A percentile compares a stretch with the other conserved stretches of the same genome.
These are phyloP conservation scores for Leistus spinibarbis DNA, from an alignment of 2,888 invertebrate genomes.

Conservation along the genomic window DNA sequence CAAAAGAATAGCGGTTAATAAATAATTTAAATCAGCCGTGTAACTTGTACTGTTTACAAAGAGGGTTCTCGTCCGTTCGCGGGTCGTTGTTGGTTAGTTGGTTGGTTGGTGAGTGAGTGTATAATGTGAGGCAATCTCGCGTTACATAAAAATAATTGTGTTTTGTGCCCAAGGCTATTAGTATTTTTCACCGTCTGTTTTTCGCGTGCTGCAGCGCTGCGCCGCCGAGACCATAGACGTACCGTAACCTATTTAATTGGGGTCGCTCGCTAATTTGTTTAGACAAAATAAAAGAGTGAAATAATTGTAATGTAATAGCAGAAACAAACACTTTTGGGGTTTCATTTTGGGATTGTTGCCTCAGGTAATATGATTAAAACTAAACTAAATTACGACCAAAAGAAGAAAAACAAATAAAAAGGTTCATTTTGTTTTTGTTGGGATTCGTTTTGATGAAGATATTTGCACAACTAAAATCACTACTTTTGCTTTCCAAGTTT, in stretches of 20 bases:
- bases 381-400: too few species aligned
- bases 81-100: too few species aligned
- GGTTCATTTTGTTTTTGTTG: too few species aligned
- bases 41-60: conserved; percentile 3
- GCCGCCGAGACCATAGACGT: neutral
- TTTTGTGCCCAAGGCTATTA: conserved; percentile 18
- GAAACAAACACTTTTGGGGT: neutral
- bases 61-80: too few species aligned
- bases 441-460: too few species aligned
- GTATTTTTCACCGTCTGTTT: conserved; percentile 20
- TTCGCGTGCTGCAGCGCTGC: neutral
- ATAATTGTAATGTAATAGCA: neutral
- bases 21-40: conserved; percentile 2
- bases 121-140: conserved; percentile 21
- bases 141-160: conserved; percentile 23
- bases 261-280: neutral
- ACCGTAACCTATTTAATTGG: neutral
- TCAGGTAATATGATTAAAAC: neutral
- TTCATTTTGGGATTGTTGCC: neutral
- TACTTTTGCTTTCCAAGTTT: too few species aligned
- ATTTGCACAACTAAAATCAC: too few species aligned
- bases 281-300: neutral
- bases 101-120: neutral
- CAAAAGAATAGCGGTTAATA: neutral
- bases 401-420: too few species aligned